Base-by-base conservation (phyloP, 2,888 invertebrate species). In the Trissolcus japonicus region DNA sequence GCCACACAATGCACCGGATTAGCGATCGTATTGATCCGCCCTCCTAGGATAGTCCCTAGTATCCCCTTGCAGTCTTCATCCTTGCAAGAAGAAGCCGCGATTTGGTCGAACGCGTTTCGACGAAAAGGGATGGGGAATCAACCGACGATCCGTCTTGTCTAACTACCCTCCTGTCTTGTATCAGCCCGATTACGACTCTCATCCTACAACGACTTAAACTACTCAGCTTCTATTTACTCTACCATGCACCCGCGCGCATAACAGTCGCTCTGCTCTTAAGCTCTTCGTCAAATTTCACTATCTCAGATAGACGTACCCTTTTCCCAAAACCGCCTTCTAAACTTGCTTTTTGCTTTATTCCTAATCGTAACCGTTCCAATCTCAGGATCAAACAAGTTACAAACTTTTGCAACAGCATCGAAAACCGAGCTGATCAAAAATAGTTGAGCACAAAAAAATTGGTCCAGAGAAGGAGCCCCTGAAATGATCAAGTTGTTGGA, bases 21-120 rank as follows among this genome's bases (percentile, higher is more conserved):
- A 88, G 88, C 87, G 88, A 88, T 88, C 87, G 88, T 88, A 88
- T 88, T 88, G 88, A 88, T 88, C 88, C 88, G 86, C 87, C 87
- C 87, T 88, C 87, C 85, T 80, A 81, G 85, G 85, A 86, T 88
- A 87, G 87, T 87, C 85, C 85, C 87, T 86, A 85, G 76, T 73
- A 82, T 81, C 81, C 75, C 78, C 76, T 66, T 77, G 63, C 67
- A 66, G 59, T 72, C 66, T 80, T 76, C 79, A 69, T 67, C 72
- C 68, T 78, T 76, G 63, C 60, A 35, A 76, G 72, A 80, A 80
- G 80, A 79, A 82, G 74, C 79, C 78, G 73, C 80, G 75, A 80
- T 82, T 82, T 79, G 79, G 80, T 76, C 79, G 79, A 79, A 80
- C 79, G 80, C 80, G 77, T 80, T 80, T 77, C 79, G 79, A 80